Percentiles rank a stretch among this genome's conserved stretches.
Evolutionary conservation across 2,797 vertebrate species (phyloP).

Genomic region (Linurgus olivaceus): DNA sequence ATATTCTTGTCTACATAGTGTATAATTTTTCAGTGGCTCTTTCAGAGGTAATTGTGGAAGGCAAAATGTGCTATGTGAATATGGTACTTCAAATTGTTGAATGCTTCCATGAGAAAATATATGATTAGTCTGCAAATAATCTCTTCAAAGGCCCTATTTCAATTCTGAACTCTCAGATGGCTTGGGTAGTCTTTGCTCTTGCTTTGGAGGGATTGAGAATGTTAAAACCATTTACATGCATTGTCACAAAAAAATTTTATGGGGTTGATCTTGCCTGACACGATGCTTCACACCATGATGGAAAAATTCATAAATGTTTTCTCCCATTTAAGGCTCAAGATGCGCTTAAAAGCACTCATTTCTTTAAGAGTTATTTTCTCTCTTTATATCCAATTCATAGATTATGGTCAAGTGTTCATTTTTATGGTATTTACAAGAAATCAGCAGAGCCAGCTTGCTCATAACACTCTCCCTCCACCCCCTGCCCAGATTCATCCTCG

Average conservation of each 20-base stretch:
- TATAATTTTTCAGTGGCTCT: constrained; percentile 24
- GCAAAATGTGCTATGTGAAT: neutral
- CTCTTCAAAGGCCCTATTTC: constrained; percentile 39
- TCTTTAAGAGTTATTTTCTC: constrained; percentile 35
- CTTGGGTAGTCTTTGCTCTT: constrained; percentile 3
- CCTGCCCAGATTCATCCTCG: neutral
- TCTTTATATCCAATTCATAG: constrained; percentile 1
- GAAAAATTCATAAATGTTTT: constrained; percentile 50
- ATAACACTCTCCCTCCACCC: neutral
- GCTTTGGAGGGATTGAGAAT: constrained; percentile 2
- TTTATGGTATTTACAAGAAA: constrained; percentile 52
- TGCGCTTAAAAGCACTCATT: constrained; percentile 7
- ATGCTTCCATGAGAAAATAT: constrained; percentile 16
- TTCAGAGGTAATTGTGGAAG: constrained; percentile 46
- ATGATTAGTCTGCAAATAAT: constrained; percentile 54
- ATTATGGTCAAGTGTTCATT: constrained; percentile 48
- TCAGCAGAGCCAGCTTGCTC: neutral
- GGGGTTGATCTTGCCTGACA: constrained; percentile 48
- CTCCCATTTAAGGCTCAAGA: constrained; percentile 14
- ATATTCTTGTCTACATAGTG: neutral
- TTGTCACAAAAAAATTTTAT: constrained; percentile 50
- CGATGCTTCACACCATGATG: neutral
- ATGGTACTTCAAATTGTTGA: constrained; percentile 17
- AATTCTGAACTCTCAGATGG: constrained; percentile 28
- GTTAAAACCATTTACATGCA: constrained; percentile 46